phyloP scores from a whole-genome alignment of 2,797 vertebrate genomes.

The Tokudaia tokunoshimensis region DNA sequence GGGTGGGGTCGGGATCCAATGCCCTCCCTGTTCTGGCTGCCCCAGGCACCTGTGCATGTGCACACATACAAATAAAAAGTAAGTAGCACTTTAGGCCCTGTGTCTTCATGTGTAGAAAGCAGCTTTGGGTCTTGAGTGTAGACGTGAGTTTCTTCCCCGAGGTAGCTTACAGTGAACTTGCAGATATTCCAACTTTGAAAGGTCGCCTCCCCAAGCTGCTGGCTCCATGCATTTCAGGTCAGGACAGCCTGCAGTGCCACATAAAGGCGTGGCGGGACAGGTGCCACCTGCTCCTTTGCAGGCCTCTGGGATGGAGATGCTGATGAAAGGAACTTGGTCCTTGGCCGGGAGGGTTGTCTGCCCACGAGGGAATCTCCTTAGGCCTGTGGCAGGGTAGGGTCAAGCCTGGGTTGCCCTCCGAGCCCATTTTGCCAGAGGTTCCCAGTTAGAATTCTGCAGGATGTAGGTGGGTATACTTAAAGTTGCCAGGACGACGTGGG shows the following conservation, averaged over 20 bases:
- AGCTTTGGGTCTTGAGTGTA: not conserved
- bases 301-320: not conserved
- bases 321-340: too few relatives aligned
- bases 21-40: not conserved
- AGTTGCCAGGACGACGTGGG: not conserved
- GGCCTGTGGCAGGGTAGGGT: accelerated
- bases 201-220: not conserved
- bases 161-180: too few relatives aligned
- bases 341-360: not conserved
- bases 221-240: not conserved
- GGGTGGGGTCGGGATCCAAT: not conserved
- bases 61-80: not conserved
- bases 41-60: not conserved
- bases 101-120: accelerated
- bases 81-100: not conserved
- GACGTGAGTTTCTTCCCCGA: not conserved
- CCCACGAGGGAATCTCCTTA: too few relatives aligned
- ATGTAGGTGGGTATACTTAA: not conserved
- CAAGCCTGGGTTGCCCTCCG: not conserved
- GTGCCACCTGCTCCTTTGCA: too few relatives aligned
- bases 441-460: accelerated
- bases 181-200: not conserved
- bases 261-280: not conserved
- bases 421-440: not conserved
- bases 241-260: not conserved